Evolutionary conservation across 2,797 vertebrate species (phyloP), one percentile per base, ranked within the genome.

Genomic region (Oryzias dopingdopingensis): DNA sequence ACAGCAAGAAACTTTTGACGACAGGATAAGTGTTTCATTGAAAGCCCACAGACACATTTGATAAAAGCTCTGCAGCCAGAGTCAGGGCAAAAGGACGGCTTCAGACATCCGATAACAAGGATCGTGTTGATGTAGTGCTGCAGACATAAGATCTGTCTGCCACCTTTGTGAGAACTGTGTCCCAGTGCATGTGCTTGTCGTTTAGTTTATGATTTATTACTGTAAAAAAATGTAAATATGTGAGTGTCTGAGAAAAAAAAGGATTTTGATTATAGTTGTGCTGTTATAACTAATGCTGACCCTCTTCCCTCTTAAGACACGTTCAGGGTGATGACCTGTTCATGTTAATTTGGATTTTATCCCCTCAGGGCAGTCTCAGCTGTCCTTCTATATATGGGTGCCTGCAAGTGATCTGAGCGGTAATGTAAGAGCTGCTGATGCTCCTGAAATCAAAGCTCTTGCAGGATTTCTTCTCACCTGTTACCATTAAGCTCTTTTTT

Each of bases 391-490:
- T 77, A 86, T 80, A 55, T 62, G 70, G 68, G 74, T 56, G 52
- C 55, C 56, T 77, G 84, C 75, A 79, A 88, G 58, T 51, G 82
- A 88, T 82, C 80, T 60, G 72, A 70, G 73, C 65, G 75, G 61
- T 49, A 72, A 77, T 74, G 65, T 42, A 42, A 73, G 76, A 83
- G 77, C 59, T 83, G 86, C 82, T 83, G 79, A 88, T 83, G 85
- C 66, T 77, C 47, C 76, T 76, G 89, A 86, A 88, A 90, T 82
- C 48, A 74, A 84, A 89, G 69, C 77, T 63, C 62, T 49, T 53
- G 50, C 60, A 56, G 71, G 56, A 80, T 78, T 69, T 76, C 70
- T 32, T 54, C 16, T 88, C 85, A 86, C 82, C 84, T 89, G 85
- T 77, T 77, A 43, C 78, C 52, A 77, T 84, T 83, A 79, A 89